Percentiles rank a stretch among this genome's conserved stretches.
Conservation (phyloP, 35 echinoderm and acorn worm genomes). For the Diadema setosum region DNA sequence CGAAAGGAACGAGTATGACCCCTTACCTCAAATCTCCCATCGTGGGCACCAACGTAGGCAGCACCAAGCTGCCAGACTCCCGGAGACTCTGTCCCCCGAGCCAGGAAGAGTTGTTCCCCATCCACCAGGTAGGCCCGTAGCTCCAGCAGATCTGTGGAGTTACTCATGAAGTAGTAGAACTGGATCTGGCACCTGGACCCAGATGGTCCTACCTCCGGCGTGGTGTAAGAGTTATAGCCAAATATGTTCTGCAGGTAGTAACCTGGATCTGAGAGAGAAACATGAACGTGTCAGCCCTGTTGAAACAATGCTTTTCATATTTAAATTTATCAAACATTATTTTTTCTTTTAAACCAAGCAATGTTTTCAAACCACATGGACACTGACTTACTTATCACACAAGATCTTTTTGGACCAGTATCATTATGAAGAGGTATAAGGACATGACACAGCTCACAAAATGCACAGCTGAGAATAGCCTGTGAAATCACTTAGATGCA, state of each 20-base stretch:
- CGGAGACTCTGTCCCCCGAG: neutral
- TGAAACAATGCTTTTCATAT: too few relatives aligned
- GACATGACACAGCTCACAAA: too few relatives aligned
- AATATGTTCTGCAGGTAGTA: conserved; percentile 32
- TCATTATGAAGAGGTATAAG: too few relatives aligned
- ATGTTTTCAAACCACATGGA: too few relatives aligned
- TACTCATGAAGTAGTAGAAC: conserved; percentile 65
- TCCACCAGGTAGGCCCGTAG: neutral
- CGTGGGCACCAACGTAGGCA: neutral
- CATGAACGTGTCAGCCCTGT: too few relatives aligned
- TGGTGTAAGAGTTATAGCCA: conserved; percentile 28
- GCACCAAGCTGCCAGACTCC: neutral
- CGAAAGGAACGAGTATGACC: too few relatives aligned
- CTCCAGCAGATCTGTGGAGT: neutral
- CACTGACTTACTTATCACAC: too few relatives aligned
- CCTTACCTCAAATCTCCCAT: neutral
- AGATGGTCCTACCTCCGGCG: conserved; percentile 37
- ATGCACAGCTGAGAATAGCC: too few relatives aligned
- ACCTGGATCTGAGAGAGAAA: neutral
- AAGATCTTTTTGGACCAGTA: too few relatives aligned
- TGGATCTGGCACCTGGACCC: conserved; percentile 43
- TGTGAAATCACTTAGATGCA: too few relatives aligned
- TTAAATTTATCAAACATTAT: too few relatives aligned
- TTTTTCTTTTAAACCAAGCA: too few relatives aligned
- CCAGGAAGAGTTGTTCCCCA: neutral